These are phyloP conservation scores for Odontomyia ornata DNA, from an alignment of 2,888 invertebrate genomes.

Conservation along the genomic window DNA sequence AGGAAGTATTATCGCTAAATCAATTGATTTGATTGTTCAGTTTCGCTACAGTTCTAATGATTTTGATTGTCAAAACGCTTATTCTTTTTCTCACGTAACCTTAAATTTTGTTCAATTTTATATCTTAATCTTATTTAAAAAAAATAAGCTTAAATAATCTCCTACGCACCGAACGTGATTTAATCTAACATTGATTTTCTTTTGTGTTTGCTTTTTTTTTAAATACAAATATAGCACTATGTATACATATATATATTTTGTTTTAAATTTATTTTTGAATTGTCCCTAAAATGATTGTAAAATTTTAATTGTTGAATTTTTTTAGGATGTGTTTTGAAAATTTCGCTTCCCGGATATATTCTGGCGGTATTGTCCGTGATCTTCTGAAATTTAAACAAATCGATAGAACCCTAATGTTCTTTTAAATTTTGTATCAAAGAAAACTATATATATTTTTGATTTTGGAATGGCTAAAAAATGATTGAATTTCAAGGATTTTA, in stretches of 20 bases:
- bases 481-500: not conserved
- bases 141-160: not conserved
- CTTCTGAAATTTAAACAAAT: too few species aligned
- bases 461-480: not conserved
- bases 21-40: conserved; percentile 42
- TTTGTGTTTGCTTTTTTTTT: too few species aligned
- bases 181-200: not conserved
- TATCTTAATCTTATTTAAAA: not conserved
- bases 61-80: conserved; percentile 65
- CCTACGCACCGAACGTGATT: not conserved
- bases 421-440: too few species aligned
- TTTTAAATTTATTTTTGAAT: conserved; percentile 3
- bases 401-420: too few species aligned
- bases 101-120: conserved; percentile 23
- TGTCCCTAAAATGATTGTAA: conserved; percentile 33
- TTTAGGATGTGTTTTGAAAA: too few species aligned
- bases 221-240: too few species aligned
- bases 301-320: too few species aligned
- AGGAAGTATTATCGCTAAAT: too few species aligned
- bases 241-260: not conserved
- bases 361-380: not conserved
- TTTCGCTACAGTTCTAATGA: conserved; percentile 51
- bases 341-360: not conserved
- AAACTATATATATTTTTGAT: too few species aligned
- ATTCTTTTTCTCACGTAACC: conserved; percentile 54